Evolutionary conservation across 2,888 invertebrate species (phyloP), one percentile per base, ranked within the genome.

Genomic region (Apotomis capreana): DNA sequence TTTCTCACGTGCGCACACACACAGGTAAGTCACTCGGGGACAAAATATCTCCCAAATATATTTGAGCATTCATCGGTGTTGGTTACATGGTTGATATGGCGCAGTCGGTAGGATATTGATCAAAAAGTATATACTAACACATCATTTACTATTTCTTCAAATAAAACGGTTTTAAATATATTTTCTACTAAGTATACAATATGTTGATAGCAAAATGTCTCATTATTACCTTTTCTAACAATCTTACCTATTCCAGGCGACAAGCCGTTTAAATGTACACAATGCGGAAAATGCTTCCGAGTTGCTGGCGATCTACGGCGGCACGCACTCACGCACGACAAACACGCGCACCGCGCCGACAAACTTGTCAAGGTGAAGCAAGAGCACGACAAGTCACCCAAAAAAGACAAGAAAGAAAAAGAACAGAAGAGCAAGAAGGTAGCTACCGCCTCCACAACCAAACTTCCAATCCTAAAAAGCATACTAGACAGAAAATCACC

Each of bases 301-400:
- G 96, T 97, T 0, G 94, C 96, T 3, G 97, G 97, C 13, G 98
- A 98, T 85, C 95, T 98, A 92, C 96, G 97, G 69, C 94, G 98
- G 0, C 98, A 98, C 84, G 91, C 95, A 84, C 95, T 95, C 65
- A 96, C 96, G 0, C 98, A 98, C 86, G 89, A 89, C 60, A 90
- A 89, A 68, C 15, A 75, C 84, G 9, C 84, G 87, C n/a, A 77
- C 78, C 74, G 75, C 62, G 40, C 40, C 3, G 84, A 82, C 49
- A 85, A 86, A 10, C 79, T 78, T 12, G 86, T 84, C 63, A 74
- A 78, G n/a, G 44, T 68, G 40, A 78, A 76, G n/a, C 73, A 75
- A 5, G 68, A 65, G 2, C 76, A 77, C 44, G 70, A 71, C 40
- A 58, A 59, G 4, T 6, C 69, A 1, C 59, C 69, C 13, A 74